phyloP scores from a whole-genome alignment of 2,113 vertebrate species.

The Empidonax traillii region DNA sequence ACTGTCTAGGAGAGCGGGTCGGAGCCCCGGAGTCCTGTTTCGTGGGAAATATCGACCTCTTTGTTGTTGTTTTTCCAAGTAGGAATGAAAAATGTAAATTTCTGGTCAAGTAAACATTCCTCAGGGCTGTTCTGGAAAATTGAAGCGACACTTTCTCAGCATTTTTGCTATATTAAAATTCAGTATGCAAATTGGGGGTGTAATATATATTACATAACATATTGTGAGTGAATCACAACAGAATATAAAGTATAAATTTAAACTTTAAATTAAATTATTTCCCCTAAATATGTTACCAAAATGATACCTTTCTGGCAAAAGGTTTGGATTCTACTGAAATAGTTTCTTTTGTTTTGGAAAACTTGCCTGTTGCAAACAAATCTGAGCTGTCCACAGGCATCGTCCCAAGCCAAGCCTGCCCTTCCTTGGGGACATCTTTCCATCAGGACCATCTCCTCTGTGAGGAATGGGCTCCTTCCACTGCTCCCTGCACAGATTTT shows the following conservation, averaged over 20 bases:
- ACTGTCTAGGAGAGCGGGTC: neutral
- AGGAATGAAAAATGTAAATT: slow-evolving; percentile 67
- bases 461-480: neutral
- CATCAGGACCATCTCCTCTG: neutral
- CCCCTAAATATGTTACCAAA: neutral
- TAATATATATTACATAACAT: slow-evolving; percentile 27
- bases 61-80: slow-evolving; percentile 59
- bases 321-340: neutral
- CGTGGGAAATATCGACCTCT: slow-evolving; percentile 43
- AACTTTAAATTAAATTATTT: neutral
- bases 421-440: neutral
- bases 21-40: neutral
- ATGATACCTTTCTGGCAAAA: slow-evolving; percentile 39
- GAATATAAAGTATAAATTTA: neutral
- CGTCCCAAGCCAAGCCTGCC: neutral
- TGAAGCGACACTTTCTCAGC: slow-evolving; percentile 59
- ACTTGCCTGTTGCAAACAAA: neutral
- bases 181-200: slow-evolving; percentile 17
- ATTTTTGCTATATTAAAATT: slow-evolving; percentile 42
- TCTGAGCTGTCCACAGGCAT: neutral
- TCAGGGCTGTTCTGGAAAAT: slow-evolving; percentile 53
- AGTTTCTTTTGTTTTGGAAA: slow-evolving; percentile 51
- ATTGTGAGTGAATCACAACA: neutral
- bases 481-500: neutral
- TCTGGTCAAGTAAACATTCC: slow-evolving; percentile 61